Percentiles rank a stretch among this genome's conserved stretches.
Conservation (phyloP, 2,113 vertebrate genomes). For the Coryphaenoides rupestris region DNA sequence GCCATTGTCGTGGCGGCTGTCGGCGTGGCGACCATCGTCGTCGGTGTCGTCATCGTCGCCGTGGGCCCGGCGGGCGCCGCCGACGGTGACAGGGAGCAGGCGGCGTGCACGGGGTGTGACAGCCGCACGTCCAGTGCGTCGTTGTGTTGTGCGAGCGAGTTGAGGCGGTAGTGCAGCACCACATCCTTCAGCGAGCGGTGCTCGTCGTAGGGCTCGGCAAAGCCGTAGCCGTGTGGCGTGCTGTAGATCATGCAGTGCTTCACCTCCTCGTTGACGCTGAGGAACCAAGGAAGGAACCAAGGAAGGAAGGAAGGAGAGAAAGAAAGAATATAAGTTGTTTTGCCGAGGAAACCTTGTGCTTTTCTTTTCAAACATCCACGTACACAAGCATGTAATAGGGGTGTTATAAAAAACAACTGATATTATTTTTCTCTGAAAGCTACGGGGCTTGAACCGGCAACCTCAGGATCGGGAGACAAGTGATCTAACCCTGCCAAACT, state of each 20-base stretch:
- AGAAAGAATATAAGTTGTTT: background rate
- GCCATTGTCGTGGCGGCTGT: background rate
- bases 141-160: constrained; percentile 93
- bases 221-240: constrained; percentile 89
- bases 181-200: constrained; percentile 92
- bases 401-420: too few relatives aligned
- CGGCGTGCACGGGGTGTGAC: constrained; percentile 87
- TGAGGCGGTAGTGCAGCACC: constrained; percentile 94
- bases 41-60: too few relatives aligned
- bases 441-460: too few relatives aligned
- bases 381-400: too few relatives aligned
- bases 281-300: constrained; percentile 11
- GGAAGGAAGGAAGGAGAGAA: constrained; percentile 24
- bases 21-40: constrained; percentile 23
- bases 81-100: constrained; percentile 70
- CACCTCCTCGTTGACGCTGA: constrained; percentile 89
- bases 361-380: too few relatives aligned
- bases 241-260: constrained; percentile 97
- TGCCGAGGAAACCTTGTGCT: too few relatives aligned
- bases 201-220: constrained; percentile 91
- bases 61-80: too few relatives aligned
- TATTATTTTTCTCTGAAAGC: too few relatives aligned
- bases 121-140: constrained; percentile 94
- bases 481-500: too few relatives aligned
- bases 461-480: too few relatives aligned